Evolutionary conservation across 2,113 vertebrate species (phyloP).

Genomic region (Corythaixoides concolor): DNA sequence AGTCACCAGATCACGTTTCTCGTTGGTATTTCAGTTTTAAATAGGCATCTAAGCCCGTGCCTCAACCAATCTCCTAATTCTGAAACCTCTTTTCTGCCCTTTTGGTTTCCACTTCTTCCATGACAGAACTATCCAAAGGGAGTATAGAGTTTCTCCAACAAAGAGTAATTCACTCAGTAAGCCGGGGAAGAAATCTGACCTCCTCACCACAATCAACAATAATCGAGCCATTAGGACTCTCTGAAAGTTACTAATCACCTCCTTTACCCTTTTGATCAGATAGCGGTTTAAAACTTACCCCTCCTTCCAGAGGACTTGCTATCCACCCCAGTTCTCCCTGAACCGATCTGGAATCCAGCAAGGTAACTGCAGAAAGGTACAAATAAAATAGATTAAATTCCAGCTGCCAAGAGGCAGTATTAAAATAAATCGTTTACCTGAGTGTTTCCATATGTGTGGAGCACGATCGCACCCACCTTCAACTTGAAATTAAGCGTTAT

Average conservation of each 20-base stretch:
- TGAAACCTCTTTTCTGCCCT: slow-evolving; percentile 77
- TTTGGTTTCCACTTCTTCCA: slow-evolving; percentile 78
- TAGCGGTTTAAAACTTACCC: slow-evolving; percentile 84
- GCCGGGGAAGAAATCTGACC: slow-evolving; percentile 87
- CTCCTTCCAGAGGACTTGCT: slow-evolving; percentile 96
- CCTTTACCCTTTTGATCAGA: slow-evolving; percentile 54
- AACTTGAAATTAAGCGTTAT: not conserved
- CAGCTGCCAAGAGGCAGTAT: slow-evolving; percentile 55
- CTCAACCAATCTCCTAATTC: slow-evolving; percentile 73
- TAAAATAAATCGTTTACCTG: slow-evolving; percentile 54
- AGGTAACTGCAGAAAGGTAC: slow-evolving; percentile 85
- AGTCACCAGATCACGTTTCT: slow-evolving; percentile 64
- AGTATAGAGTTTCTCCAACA: slow-evolving; percentile 92
- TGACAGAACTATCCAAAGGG: slow-evolving; percentile 72
- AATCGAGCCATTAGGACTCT: slow-evolving; percentile 83
- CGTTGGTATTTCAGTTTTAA: slow-evolving; percentile 68
- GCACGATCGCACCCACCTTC: slow-evolving; percentile 6
- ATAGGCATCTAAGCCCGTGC: slow-evolving; percentile 51
- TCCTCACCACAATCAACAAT: slow-evolving; percentile 84
- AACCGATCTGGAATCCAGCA: slow-evolving; percentile 96
- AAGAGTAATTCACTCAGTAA: slow-evolving; percentile 88
- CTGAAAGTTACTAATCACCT: slow-evolving; percentile 74
- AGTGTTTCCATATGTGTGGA: slow-evolving; percentile 61
- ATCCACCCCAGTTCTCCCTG: slow-evolving; percentile 98
- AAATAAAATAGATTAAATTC: slow-evolving; percentile 70